Conservation (phyloP, 2,113 vertebrate species). For the Orycteropus afer region DNA sequence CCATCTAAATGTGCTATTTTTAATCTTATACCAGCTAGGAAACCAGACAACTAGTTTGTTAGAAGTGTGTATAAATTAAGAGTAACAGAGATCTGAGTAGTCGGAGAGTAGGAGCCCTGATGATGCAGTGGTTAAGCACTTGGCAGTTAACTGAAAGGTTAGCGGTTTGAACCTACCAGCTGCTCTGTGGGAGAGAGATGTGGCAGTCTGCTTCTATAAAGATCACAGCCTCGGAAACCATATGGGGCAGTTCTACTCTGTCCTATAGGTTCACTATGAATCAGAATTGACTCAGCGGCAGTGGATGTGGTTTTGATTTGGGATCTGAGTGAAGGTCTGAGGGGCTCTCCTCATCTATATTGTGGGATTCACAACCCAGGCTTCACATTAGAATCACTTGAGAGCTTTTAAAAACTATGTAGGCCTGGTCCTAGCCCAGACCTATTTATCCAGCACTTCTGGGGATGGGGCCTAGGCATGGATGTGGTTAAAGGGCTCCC, state of each 20-base stretch:
- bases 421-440: constrained; percentile 10
- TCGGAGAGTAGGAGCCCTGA: too few species aligned
- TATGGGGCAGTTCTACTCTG: too few species aligned
- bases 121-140: too few species aligned
- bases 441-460: constrained; percentile 41
- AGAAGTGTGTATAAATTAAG: constrained; percentile 60
- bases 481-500: constrained; percentile 11
- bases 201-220: too few species aligned
- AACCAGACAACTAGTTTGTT: constrained; percentile 58
- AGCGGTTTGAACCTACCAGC: too few species aligned
- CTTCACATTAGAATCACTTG: constrained; percentile 46
- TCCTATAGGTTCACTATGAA: too few species aligned
- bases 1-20: constrained; percentile 56
- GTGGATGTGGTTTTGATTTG: too few species aligned
- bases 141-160: too few species aligned
- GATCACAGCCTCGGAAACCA: too few species aligned
- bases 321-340: constrained; percentile 23
- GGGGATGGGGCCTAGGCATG: not conserved
- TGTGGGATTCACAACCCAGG: not conserved
- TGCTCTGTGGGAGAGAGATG: too few species aligned
- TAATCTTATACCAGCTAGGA: constrained; percentile 57
- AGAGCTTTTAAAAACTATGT: constrained; percentile 49
- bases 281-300: too few species aligned
- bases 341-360: constrained; percentile 43
- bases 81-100: constrained; percentile 45